These are phyloP conservation scores for Oncorhynchus nerka DNA, from an alignment of 2,113 vertebrate species.

Conservation along the genomic window DNA sequence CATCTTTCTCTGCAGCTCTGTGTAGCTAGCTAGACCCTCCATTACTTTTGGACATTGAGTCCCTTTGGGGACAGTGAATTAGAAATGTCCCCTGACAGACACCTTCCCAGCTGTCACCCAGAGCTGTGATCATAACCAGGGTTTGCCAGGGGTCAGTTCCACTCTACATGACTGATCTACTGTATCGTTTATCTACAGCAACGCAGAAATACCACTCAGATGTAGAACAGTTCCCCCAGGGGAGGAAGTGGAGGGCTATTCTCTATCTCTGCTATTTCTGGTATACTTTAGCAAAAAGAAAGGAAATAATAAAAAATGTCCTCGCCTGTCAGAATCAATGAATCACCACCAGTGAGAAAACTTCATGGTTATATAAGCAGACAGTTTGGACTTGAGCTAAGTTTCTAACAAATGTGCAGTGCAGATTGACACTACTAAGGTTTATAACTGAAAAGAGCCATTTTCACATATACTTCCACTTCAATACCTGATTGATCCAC, in stretches of 20 bases:
- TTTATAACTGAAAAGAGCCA: neutral
- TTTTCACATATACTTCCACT: neutral
- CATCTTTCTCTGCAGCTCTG: neutral
- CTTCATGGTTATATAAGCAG: constrained; percentile 29
- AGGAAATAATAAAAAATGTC: constrained; percentile 51
- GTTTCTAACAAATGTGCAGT: constrained; percentile 5
- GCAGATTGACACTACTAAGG: neutral
- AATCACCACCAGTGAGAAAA: constrained; percentile 22
- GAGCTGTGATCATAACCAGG: constrained; percentile 16
- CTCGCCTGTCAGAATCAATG: constrained; percentile 53
- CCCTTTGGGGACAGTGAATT: neutral
- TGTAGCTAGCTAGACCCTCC: no score
- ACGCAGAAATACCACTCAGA: constrained; percentile 38
- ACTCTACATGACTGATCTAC: constrained; percentile 15
- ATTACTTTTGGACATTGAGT: neutral
- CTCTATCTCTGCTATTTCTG: constrained; percentile 59
- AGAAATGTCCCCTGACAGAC: neutral
- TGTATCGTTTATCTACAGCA: constrained; percentile 34
- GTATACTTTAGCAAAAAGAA: constrained; percentile 56
- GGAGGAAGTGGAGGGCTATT: constrained; percentile 60
- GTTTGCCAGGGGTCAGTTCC: neutral
- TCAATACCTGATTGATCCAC: neutral
- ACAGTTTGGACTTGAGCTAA: constrained; percentile 14
- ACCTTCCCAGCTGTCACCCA: neutral
- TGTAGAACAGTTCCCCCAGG: constrained; percentile 67